phyloP scores from a whole-genome alignment of 2,797 vertebrate species.

The Xiphophorus birchmanni region DNA sequence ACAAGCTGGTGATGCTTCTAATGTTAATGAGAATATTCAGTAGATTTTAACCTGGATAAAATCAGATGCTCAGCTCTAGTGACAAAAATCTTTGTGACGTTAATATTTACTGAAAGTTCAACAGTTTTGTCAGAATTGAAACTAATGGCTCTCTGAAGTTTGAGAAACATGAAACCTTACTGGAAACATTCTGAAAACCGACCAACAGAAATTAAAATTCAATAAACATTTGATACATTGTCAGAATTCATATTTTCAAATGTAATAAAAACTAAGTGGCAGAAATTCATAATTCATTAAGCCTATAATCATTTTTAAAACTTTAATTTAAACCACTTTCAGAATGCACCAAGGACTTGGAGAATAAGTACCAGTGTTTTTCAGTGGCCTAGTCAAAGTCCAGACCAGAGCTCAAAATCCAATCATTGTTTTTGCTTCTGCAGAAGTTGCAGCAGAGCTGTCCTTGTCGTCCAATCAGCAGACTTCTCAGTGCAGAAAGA shows the following conservation, averaged over 20 bases:
- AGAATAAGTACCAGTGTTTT: background rate
- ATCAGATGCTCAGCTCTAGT: background rate
- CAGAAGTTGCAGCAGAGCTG: background rate
- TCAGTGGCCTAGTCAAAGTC: background rate
- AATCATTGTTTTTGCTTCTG: background rate
- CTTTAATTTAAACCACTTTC: no score
- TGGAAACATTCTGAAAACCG: background rate
- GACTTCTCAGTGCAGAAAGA: background rate
- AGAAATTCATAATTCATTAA: background rate
- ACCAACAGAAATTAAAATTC: background rate
- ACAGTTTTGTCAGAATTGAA: background rate
- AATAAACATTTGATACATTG: background rate
- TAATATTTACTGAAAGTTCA: no score
- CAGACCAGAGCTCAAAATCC: background rate
- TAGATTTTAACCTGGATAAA: no score
- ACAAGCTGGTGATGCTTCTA: no score
- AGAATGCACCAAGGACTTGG: background rate
- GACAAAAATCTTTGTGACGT: no score
- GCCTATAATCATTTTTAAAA: no score
- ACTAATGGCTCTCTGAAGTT: no score
- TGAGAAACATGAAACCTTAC: background rate
- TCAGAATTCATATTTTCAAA: background rate
- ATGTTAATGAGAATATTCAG: no score
- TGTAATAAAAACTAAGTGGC: background rate
- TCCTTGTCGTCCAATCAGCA: constrained; percentile 13